A percentile compares a stretch with the other conserved stretches of the same genome.
Conservation (phyloP, 2,113 vertebrate genomes). For the Hemichromis elongatus region DNA sequence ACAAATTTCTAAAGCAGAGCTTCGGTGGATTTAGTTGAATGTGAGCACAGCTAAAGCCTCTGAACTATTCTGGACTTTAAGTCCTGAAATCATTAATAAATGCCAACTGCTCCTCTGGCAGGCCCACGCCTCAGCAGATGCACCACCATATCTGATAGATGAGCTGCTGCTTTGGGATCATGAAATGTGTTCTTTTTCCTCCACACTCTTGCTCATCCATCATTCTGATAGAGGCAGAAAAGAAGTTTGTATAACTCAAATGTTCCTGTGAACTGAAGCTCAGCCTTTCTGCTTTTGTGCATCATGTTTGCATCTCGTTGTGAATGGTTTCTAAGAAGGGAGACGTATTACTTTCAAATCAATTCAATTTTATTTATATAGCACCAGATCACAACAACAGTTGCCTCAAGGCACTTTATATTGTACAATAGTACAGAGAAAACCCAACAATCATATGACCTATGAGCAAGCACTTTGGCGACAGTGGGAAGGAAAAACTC, state of each 20-base stretch:
- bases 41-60: not conserved
- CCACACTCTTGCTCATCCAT: not conserved
- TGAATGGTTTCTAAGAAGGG: not conserved
- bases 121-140: not conserved
- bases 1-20: not conserved
- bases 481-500: too few species aligned
- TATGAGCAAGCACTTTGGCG: too few species aligned
- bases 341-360: too few species aligned
- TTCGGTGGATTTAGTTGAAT: not conserved
- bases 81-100: not conserved
- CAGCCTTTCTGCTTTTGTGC: not conserved
- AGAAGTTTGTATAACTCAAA: not conserved
- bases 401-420: too few species aligned
- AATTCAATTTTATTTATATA: too few species aligned
- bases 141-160: not conserved
- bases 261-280: not conserved
- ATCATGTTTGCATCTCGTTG: not conserved
- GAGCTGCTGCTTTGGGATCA: not conserved
- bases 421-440: too few species aligned
- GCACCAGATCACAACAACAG: too few species aligned
- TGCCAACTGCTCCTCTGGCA: not conserved
- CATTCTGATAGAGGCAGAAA: not conserved
- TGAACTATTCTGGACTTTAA: not conserved
- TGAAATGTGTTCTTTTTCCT: not conserved
- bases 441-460: too few species aligned